These are phyloP conservation scores for Naja naja DNA, from an alignment of 2,113 vertebrate genomes.

Conservation along the genomic window DNA sequence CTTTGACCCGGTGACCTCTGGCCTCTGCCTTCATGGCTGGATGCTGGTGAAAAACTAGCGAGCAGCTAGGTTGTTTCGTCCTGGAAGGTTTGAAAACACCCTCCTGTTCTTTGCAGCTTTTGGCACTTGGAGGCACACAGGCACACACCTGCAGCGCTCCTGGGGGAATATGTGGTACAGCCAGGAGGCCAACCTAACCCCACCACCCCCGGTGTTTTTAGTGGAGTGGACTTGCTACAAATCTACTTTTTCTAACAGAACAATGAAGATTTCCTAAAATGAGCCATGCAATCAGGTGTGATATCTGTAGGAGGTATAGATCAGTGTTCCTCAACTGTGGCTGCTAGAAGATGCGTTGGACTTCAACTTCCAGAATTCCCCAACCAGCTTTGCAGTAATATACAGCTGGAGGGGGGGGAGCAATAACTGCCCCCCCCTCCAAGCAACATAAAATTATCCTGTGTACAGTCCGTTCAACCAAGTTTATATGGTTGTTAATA, in stretches of 20 bases:
- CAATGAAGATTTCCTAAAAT: background rate
- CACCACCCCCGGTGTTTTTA: background rate
- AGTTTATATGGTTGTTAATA: background rate
- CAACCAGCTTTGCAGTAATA: background rate
- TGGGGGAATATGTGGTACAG: background rate
- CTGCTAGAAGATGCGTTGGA: no score
- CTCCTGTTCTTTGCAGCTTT: background rate
- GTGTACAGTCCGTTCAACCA: background rate
- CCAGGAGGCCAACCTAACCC: background rate
- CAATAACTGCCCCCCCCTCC: background rate
- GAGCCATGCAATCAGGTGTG: background rate
- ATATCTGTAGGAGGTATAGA: background rate
- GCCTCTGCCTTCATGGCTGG: conserved; percentile 26
- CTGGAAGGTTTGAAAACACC: background rate
- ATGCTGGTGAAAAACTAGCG: background rate
- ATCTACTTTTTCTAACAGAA: background rate
- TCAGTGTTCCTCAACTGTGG: background rate
- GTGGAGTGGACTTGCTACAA: background rate
- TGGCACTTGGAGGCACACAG: background rate
- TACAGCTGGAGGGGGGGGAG: background rate
- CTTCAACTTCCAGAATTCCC: background rate
- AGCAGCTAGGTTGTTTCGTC: conserved; percentile 11
- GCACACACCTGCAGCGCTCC: no score
- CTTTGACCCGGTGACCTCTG: conserved; percentile 4
- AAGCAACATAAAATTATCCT: background rate